phyloP scores from a whole-genome alignment of 2,888 invertebrate species.

The Palloptera scutellata region DNA sequence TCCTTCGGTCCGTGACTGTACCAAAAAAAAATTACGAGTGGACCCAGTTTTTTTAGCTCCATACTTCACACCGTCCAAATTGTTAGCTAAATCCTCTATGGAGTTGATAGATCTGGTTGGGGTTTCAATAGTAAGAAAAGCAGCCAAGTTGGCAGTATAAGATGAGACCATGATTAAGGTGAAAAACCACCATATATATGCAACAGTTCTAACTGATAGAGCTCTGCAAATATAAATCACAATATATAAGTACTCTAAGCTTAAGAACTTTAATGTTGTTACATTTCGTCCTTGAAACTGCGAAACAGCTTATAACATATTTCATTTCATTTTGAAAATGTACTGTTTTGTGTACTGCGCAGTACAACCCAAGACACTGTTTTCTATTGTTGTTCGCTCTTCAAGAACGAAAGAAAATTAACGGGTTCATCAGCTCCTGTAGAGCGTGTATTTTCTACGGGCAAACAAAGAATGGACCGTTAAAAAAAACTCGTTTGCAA shows the following conservation, averaged over 20 bases:
- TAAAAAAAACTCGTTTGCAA: too few species aligned
- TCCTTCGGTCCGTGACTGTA: slow-evolving; percentile 57
- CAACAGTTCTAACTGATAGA: slow-evolving; percentile 85
- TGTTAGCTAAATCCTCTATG: slow-evolving; percentile 81
- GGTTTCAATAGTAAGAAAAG: slow-evolving; percentile 85
- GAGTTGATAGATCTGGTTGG: slow-evolving; percentile 75
- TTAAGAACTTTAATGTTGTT: background rate
- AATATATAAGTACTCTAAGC: background rate
- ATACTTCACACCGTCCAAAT: slow-evolving; percentile 81
- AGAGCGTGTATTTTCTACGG: too few species aligned
- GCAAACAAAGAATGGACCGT: too few species aligned
- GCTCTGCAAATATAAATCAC: slow-evolving; percentile 68
- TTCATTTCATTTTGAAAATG: too few species aligned
- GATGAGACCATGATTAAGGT: slow-evolving; percentile 80
- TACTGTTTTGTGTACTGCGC: too few species aligned
- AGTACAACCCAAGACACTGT: too few species aligned
- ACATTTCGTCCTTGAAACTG: too few species aligned
- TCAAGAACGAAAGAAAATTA: too few species aligned
- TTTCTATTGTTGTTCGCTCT: too few species aligned
- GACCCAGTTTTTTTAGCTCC: slow-evolving; percentile 86
- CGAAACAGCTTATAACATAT: too few species aligned
- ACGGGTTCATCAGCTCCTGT: too few species aligned
- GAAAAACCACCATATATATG: slow-evolving; percentile 90
- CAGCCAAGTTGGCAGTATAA: slow-evolving; percentile 91
- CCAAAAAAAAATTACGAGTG: slow-evolving; percentile 88